Evolutionary conservation across 2,113 vertebrate genomes (phyloP).

Genomic region (Coracopsis vasa): DNA sequence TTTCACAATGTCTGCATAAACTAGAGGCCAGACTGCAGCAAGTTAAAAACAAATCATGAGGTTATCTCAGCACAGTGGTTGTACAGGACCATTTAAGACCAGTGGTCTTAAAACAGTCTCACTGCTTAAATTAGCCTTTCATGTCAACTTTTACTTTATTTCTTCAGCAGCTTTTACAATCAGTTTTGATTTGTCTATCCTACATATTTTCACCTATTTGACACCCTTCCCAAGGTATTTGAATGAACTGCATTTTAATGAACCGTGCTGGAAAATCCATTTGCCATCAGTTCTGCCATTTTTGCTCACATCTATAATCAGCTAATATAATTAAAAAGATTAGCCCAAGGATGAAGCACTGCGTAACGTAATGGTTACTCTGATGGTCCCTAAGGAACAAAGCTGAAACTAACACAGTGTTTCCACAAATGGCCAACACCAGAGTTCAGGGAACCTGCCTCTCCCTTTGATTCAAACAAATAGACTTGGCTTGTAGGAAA

Average conservation of each 20-base stretch:
- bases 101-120: not conserved
- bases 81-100: not conserved
- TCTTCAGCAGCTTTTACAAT: slow-evolving; percentile 7
- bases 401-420: not conserved
- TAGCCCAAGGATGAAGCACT: not conserved
- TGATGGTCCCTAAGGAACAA: not conserved
- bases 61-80: not conserved
- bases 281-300: slow-evolving; percentile 5
- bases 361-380: not conserved
- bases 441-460: not conserved
- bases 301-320: not conserved
- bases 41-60: not conserved
- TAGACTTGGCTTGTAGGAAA: not conserved
- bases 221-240: not conserved
- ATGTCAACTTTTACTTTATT: slow-evolving; percentile 11
- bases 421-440: not conserved
- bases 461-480: not conserved
- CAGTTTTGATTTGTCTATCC: slow-evolving; percentile 26
- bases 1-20: not conserved
- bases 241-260: slow-evolving; percentile 19
- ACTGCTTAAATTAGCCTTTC: slow-evolving; percentile 39
- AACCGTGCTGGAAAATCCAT: not conserved
- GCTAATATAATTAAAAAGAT: not conserved
- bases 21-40: not conserved
- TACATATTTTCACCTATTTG: slow-evolving; percentile 18